Evolutionary conservation across 2,888 invertebrate genomes (phyloP), one percentile per base, ranked within the genome.

Genomic region (Ariolimax columbianus): DNA sequence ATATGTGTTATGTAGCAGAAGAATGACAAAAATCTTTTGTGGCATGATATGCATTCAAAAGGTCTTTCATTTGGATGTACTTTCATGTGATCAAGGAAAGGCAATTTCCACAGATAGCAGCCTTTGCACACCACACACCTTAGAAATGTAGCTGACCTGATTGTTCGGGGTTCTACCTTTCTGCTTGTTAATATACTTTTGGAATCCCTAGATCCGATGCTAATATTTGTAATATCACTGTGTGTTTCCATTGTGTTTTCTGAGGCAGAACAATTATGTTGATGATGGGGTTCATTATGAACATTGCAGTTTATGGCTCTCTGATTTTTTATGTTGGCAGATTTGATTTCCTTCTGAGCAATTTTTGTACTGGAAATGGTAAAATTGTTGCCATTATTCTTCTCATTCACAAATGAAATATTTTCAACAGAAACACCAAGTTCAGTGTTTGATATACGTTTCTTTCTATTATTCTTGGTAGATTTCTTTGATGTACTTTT

Each of bases 11-110:
- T 30, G 26, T 55, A 77, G 59, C 33, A 36, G 33, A 77, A 77
- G 19, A 36, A 77, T 55, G 55, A 55, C n/a, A 55, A 59, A 11
- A 36, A 51, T 51, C 59, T 77, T 36, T 38, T 59, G 23, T 38
- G 1, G 33, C 77, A 77, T 14, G 33, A 23, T 30, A 55, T 19
- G 59, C 77, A 77, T 26, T 59, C 55, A 77, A 51, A 77, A 3
- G 59, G 59, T 38, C 33, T 36, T 36, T 55, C 33, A 77, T 77
- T 77, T 51, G 33, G 77, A 59, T 77, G 77, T 19, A 77, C 26
- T 59, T 77, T 77, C 33, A 77, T 6, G 38, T 77, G 77, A 33
- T 77, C 26, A 9, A 77, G 51, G 59, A 59, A 77, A 59, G 77
- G 77, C 36, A 23, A 26, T 59, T 77, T 77, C 77, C 77, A 59